Percentiles rank a stretch among this genome's conserved stretches.
phyloP scores from a whole-genome alignment of 1,140 invertebrate species.

The Ostrea denselamellosa region DNA sequence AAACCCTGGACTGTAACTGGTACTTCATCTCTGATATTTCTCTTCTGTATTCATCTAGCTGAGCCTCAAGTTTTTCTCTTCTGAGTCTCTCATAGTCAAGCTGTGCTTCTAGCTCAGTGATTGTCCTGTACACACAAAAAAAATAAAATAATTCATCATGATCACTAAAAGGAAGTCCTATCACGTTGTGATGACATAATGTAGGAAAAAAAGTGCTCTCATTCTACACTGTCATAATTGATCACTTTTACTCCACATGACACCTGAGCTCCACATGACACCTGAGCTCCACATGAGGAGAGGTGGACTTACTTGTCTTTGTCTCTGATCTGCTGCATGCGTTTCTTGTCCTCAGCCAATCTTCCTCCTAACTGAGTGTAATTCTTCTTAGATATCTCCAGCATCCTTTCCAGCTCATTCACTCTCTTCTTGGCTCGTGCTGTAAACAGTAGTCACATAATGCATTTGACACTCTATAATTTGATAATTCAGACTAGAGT shows the following conservation, averaged over 20 bases:
- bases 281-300: too few relatives aligned
- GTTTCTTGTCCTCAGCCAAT: constrained; percentile 73
- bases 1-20: constrained; percentile 64
- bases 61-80: constrained; percentile 77
- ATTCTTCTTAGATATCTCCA: constrained; percentile 78
- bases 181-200: not conserved
- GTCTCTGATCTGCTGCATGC: constrained; percentile 70
- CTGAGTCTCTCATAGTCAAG: constrained; percentile 78
- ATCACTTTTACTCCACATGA: too few relatives aligned
- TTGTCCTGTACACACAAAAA: constrained; percentile 66
- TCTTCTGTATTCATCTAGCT: constrained; percentile 76
- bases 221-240: too few relatives aligned
- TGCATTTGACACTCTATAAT: not conserved
- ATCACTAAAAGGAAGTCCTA: not conserved
- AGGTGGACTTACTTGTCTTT: constrained; percentile 71
- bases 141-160: constrained; percentile 11
- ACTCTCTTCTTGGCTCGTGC: constrained; percentile 77
- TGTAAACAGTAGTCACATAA: constrained; percentile 50
- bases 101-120: constrained; percentile 76
- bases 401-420: constrained; percentile 75
- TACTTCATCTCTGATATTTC: constrained; percentile 73
- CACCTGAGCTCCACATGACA: too few relatives aligned
- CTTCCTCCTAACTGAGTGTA: constrained; percentile 78
- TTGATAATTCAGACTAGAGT: not conserved
- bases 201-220: not conserved